Evolutionary conservation across 2,113 vertebrate species (phyloP).

Genomic region (Cynopterus brachyotis): DNA sequence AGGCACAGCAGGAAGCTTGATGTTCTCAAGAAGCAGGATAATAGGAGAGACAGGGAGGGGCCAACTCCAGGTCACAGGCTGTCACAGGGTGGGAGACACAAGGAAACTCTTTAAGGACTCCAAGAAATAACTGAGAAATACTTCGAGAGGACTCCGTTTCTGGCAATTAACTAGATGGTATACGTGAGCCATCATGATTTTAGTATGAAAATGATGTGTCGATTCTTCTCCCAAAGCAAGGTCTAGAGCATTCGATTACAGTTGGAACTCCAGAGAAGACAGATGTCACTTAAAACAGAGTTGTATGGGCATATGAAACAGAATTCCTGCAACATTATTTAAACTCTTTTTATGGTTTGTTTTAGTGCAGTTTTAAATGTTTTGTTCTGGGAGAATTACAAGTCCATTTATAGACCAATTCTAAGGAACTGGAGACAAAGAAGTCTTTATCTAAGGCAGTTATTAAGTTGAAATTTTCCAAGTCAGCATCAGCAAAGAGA

Average conservation of each 20-base stretch:
- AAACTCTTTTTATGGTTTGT: slow-evolving; percentile 47
- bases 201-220: neutral
- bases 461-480: slow-evolving; percentile 27
- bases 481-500: neutral
- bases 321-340: slow-evolving; percentile 38
- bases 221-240: slow-evolving; percentile 12
- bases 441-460: slow-evolving; percentile 48
- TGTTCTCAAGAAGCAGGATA: neutral
- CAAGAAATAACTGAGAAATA: neutral
- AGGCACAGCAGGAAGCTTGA: neutral
- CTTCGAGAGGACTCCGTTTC: neutral
- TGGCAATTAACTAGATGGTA: neutral
- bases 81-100: neutral
- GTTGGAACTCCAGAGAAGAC: slow-evolving; percentile 48
- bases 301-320: slow-evolving; percentile 22
- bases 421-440: slow-evolving; percentile 47
- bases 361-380: slow-evolving; percentile 51
- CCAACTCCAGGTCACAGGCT: neutral
- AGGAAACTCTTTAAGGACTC: neutral
- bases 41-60: neutral
- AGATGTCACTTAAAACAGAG: slow-evolving; percentile 56
- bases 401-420: slow-evolving; percentile 29
- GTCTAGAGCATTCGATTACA: neutral
- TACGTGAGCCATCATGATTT: neutral
- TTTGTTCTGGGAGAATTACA: slow-evolving; percentile 51